Conservation (phyloP, 2,888 invertebrate genomes). For the Polymixis lichenea region DNA sequence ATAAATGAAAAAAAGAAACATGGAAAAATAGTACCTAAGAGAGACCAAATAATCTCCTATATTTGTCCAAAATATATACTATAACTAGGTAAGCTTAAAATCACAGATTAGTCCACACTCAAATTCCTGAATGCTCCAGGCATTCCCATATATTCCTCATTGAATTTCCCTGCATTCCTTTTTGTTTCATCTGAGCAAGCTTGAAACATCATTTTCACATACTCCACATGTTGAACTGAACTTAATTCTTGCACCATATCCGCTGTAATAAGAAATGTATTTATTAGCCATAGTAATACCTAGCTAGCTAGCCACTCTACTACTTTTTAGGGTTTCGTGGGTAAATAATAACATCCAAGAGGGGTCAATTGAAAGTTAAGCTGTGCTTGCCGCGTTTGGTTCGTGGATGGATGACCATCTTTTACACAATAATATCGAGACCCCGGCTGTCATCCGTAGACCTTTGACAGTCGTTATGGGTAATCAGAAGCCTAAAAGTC, state of each 20-base stretch:
- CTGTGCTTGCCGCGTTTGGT: too few relatives aligned
- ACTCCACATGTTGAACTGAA: constrained; percentile 62
- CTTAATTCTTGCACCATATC: constrained; percentile 62
- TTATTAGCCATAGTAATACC: background rate
- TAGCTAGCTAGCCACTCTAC: too few relatives aligned
- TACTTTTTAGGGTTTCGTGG: background rate
- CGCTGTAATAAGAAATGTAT: constrained; percentile 63
- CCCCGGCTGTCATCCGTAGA: too few relatives aligned
- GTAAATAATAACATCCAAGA: too few relatives aligned
- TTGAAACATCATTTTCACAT: constrained; percentile 67
- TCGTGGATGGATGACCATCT: too few relatives aligned
- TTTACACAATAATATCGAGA: too few relatives aligned
- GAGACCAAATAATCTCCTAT: background rate
- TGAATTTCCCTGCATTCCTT: constrained; percentile 69
- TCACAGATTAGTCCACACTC: constrained; percentile 68
- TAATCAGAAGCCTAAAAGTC: too few relatives aligned
- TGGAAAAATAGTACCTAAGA: background rate
- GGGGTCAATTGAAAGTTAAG: too few relatives aligned
- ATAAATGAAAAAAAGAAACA: background rate
- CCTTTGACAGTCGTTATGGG: too few relatives aligned
- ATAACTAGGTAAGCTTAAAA: background rate
- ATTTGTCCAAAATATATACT: background rate
- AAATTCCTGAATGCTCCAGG: constrained; percentile 77
- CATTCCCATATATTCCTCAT: constrained; percentile 74
- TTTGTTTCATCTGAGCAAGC: constrained; percentile 73